phyloP scores from a whole-genome alignment of 2,113 vertebrate species.

The Hippocampus comes region DNA sequence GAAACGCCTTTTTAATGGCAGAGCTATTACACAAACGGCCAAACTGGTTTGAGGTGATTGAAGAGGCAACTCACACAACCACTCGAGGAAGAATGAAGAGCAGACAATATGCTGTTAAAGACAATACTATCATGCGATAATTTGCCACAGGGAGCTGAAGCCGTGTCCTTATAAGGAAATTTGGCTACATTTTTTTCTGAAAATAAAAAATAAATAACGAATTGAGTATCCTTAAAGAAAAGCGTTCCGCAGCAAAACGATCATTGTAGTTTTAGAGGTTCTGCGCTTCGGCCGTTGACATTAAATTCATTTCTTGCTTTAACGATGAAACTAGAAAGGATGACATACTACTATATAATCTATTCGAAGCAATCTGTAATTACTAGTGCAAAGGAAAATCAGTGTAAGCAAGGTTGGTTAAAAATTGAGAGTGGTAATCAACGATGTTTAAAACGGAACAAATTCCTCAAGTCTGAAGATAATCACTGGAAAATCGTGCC shows the following conservation, averaged over 20 bases:
- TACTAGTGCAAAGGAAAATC: background rate
- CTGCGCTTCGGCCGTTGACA: no score
- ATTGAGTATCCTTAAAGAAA: no score
- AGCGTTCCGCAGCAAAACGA: no score
- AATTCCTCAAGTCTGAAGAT: background rate
- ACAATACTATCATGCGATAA: background rate
- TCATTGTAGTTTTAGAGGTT: no score
- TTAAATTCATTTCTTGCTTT: no score
- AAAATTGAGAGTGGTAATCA: background rate
- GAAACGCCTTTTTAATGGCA: slow-evolving; percentile 1
- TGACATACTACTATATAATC: background rate
- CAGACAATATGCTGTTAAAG: background rate
- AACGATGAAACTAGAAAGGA: no score
- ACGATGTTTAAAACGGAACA: background rate
- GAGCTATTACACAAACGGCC: background rate
- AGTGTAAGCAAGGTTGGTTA: background rate
- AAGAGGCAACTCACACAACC: background rate
- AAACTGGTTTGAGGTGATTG: slow-evolving; percentile 8
- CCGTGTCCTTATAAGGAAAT: background rate
- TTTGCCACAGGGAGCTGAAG: background rate
- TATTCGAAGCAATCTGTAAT: background rate
- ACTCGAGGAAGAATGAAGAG: background rate
- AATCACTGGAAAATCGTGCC: background rate
- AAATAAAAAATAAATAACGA: no score
- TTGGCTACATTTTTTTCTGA: no score